A percentile compares a stretch with the other conserved stretches of the same genome.
Conservation (phyloP, 2,113 vertebrate genomes). For the Nymphicus hollandicus region DNA sequence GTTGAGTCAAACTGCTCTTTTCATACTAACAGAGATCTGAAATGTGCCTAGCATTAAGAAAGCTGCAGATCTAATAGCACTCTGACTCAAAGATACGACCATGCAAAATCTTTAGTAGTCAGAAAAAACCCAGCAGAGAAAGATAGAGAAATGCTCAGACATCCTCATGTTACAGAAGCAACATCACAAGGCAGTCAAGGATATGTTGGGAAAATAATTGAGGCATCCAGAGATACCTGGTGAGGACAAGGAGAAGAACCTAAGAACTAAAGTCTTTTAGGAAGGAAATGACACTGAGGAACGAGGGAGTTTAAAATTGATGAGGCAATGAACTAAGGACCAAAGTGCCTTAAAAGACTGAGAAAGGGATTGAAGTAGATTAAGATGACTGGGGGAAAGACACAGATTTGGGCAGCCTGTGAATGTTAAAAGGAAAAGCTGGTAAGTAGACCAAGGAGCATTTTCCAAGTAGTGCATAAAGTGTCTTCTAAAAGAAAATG, state of each 20-base stretch:
- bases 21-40: neutral
- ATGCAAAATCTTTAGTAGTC: neutral
- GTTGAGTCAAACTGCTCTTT: neutral
- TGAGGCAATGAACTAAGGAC: neutral
- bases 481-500: neutral
- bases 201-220: neutral
- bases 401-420: neutral
- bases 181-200: neutral
- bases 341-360: neutral
- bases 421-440: neutral
- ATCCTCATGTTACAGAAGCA: neutral
- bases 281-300: neutral
- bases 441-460: neutral
- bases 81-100: neutral
- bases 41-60: neutral
- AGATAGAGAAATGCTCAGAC: neutral
- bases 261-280: neutral
- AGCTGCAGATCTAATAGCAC: neutral
- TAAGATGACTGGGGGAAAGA: neutral
- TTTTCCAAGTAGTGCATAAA: neutral
- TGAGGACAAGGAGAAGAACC: neutral
- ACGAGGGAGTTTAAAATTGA: neutral
- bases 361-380: neutral
- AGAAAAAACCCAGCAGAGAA: neutral
- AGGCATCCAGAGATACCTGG: neutral